Conservation (phyloP, 2,797 vertebrate genomes). For the Schizopygopsis malacanthus region DNA sequence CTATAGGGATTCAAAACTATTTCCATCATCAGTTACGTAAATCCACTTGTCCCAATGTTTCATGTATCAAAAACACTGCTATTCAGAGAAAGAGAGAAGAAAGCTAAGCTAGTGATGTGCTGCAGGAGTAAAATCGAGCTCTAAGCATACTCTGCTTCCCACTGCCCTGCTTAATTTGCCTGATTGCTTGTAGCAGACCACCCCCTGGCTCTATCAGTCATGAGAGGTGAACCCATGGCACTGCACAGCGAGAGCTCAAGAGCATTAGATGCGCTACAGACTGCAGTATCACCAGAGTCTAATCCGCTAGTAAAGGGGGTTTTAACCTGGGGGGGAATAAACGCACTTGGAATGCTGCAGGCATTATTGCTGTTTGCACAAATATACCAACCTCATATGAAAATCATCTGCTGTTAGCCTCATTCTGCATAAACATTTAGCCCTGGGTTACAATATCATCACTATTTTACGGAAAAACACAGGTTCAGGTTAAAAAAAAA, state of each 20-base stretch:
- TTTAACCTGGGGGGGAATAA: slow-evolving; percentile 48
- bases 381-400: background rate
- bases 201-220: slow-evolving; percentile 47
- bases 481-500: background rate
- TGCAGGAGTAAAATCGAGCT: slow-evolving; percentile 50
- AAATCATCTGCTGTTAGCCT: background rate
- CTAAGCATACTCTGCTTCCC: slow-evolving; percentile 40
- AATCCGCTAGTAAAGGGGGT: slow-evolving; percentile 50
- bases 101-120: slow-evolving; percentile 26
- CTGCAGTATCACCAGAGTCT: slow-evolving; percentile 48
- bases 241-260: slow-evolving; percentile 53
- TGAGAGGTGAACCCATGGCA: slow-evolving; percentile 54
- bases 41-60: slow-evolving; percentile 38
- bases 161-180: slow-evolving; percentile 59
- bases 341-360: slow-evolving; percentile 12
- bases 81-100: slow-evolving; percentile 55
- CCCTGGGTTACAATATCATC: background rate
- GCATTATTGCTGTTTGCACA: background rate
- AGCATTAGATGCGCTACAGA: slow-evolving; percentile 54
- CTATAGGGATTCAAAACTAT: slow-evolving; percentile 11
- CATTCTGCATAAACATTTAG: slow-evolving; percentile 3
- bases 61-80: slow-evolving; percentile 3
- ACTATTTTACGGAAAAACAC: background rate
- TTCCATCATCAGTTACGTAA: slow-evolving; percentile 20
- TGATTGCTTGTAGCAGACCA: slow-evolving; percentile 60